Evolutionary conservation across 2,113 vertebrate genomes (phyloP).

Genomic region (Neodontobutis hainanensis): DNA sequence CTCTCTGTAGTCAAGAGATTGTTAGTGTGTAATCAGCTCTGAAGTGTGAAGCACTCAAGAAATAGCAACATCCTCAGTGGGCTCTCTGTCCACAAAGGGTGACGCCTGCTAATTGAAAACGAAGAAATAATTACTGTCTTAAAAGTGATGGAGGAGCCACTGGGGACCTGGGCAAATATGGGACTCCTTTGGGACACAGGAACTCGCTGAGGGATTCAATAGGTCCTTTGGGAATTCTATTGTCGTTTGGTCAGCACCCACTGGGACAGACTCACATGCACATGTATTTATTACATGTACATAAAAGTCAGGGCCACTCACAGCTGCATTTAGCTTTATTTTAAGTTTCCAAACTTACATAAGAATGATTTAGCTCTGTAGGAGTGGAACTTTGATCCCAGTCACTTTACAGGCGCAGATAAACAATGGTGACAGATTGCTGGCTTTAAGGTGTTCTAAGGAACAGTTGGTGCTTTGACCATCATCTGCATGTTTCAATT

Average conservation of each 20-base stretch:
- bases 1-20: not conserved
- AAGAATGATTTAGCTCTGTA: slow-evolving; percentile 43
- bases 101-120: slow-evolving; percentile 71
- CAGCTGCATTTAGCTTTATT: not conserved
- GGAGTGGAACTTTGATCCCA: slow-evolving; percentile 83
- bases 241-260: slow-evolving; percentile 50
- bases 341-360: not conserved
- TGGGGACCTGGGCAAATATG: slow-evolving; percentile 48
- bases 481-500: slow-evolving; percentile 88
- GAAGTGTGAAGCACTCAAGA: slow-evolving; percentile 15
- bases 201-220: slow-evolving; percentile 31
- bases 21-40: slow-evolving; percentile 1
- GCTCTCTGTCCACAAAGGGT: slow-evolving; percentile 50
- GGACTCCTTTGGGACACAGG: slow-evolving; percentile 35
- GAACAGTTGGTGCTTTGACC: slow-evolving; percentile 85
- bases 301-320: not conserved
- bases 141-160: slow-evolving; percentile 71
- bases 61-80: slow-evolving; percentile 45
- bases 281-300: not conserved
- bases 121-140: slow-evolving; percentile 75
- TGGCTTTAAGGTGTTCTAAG: slow-evolving; percentile 81
- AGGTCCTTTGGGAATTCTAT: slow-evolving; percentile 48
- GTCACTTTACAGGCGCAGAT: slow-evolving; percentile 83
- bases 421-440: slow-evolving; percentile 89
- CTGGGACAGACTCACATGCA: slow-evolving; percentile 22